A percentile compares a stretch with the other conserved stretches of the same genome.
Conservation (phyloP, 2,797 vertebrate genomes). For the Takifugu ocellatus region DNA sequence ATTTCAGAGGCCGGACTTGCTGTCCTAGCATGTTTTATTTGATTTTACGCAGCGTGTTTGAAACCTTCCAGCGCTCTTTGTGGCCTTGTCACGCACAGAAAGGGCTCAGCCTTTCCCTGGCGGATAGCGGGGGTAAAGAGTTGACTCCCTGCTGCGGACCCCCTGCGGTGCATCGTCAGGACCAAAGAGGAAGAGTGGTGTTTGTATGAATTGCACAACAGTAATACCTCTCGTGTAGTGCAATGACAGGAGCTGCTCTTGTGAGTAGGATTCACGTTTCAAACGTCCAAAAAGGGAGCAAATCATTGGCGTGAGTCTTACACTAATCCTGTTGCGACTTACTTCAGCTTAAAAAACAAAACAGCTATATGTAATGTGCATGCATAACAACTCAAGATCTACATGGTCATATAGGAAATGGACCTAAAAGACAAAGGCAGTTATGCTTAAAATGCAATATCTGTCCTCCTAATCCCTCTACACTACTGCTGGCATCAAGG, state of each 20-base stretch:
- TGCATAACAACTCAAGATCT: constrained; percentile 2
- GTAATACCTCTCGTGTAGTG: constrained; percentile 43
- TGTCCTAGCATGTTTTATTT: constrained; percentile 21
- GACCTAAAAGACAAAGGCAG: constrained; percentile 5
- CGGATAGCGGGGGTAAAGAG: constrained; percentile 21
- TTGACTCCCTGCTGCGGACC: constrained; percentile 40
- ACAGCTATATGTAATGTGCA: constrained; percentile 9
- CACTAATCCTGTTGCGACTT: constrained; percentile 37
- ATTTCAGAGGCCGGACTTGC: constrained; percentile 31
- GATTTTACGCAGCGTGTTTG: constrained; percentile 45
- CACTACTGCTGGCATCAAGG: constrained; percentile 47
- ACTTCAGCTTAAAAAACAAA: constrained; percentile 6
- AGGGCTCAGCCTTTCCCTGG: constrained; percentile 44
- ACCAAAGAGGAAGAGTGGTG: constrained; percentile 61
- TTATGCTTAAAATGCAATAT: constrained; percentile 21
- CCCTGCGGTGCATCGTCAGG: constrained; percentile 37
- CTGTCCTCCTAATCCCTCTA: constrained; percentile 49
- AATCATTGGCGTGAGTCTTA: constrained; percentile 44
- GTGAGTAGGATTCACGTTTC: constrained; percentile 25
- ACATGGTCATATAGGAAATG: not conserved
- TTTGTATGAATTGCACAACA: constrained; percentile 73
- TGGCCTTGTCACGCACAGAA: constrained; percentile 43
- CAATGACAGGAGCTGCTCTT: constrained; percentile 57
- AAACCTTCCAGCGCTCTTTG: constrained; percentile 38
- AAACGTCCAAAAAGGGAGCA: constrained; percentile 61